Evolutionary conservation across 2,888 invertebrate genomes (phyloP), one percentile per base, ranked within the genome.

Genomic region (Drosophila koepferae): DNA sequence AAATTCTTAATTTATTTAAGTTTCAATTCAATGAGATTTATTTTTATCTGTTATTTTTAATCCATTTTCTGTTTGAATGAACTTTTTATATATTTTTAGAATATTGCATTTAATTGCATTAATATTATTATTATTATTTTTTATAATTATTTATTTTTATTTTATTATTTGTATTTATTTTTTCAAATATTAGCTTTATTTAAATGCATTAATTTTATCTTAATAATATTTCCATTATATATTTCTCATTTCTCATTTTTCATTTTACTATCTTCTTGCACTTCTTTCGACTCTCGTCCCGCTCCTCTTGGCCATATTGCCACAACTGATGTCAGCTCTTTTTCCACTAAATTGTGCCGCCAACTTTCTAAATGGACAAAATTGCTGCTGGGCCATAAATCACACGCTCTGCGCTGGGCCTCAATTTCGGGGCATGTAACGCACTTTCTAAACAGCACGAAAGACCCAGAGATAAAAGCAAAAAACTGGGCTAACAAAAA

Each of bases 401-500:
- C 89, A 89, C 12, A 63, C 36, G 55, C 40, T 70, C 61, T 14
- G 63, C 63, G 72, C 72, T 72, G 61, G 41, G 41, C 49, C 63
- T 53, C 61, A 82, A 80, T 68, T 81, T 62, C 71, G 72, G 75
- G 63, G 61, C 89, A 74, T 81, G 72, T 81, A 86, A 85, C 87
- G 85, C 87, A 89, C 86, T 89, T 86, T 86, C 87, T 85, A 86
- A 86, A 89, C 89, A 87, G 63, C 76, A 77, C 63, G 49, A 60
- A 46, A 67, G 56, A 10, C 44, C 55, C 43, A 55, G 40, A 66
- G 38, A 54, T 36, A 64, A 56, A 63, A 61, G 61, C 48, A 40
- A 49, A 8, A n/a, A 63, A 55, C 49, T 28, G 12, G 38, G 54
- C 31, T 20, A 62, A 55, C 68, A 75, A 77, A 77, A 75, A 70